Conservation (phyloP, 2,113 vertebrate species). For the Anguilla japonica region DNA sequence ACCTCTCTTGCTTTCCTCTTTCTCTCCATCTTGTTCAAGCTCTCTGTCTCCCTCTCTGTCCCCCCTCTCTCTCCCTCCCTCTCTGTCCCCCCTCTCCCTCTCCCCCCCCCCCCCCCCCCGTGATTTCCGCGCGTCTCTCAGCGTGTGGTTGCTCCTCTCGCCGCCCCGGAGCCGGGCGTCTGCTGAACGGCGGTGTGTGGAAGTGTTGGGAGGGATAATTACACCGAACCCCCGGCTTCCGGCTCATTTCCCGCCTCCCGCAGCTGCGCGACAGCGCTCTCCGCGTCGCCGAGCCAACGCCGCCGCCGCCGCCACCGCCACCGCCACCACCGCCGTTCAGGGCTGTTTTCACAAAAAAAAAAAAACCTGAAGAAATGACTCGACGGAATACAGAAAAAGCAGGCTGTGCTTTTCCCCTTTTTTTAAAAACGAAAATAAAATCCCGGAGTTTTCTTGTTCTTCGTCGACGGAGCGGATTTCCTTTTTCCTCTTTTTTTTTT, state of each 20-base stretch:
- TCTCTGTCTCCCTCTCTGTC: too few species aligned
- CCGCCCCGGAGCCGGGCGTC: conserved; percentile 69
- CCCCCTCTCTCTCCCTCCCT: neutral
- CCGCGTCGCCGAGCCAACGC: conserved; percentile 45
- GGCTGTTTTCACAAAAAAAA: neutral
- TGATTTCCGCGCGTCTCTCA: conserved; percentile 33
- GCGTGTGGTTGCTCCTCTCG: conserved; percentile 57
- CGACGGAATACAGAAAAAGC: conserved; percentile 48
- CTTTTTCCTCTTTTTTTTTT: neutral
- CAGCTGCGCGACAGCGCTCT: conserved; percentile 62
- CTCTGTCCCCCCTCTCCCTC: too few species aligned
- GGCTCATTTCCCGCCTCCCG: conserved; percentile 70
- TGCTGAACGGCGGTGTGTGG: conserved; percentile 52
- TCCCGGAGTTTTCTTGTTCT: neutral
- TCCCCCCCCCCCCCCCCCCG: too few species aligned
- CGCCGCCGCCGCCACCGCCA: conserved; percentile 55
- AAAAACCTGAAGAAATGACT: conserved; percentile 10
- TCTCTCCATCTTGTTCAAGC: too few species aligned
- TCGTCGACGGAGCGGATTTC: neutral
- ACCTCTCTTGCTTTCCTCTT: too few species aligned
- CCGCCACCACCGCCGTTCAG: too few species aligned
- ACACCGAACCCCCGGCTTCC: conserved; percentile 64
- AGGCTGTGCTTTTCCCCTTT: conserved; percentile 23
- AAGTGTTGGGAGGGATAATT: conserved; percentile 72
- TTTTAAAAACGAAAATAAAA: neutral